phyloP scores from a whole-genome alignment of 2,113 vertebrate genomes.

The Myrmecobius fasciatus region DNA sequence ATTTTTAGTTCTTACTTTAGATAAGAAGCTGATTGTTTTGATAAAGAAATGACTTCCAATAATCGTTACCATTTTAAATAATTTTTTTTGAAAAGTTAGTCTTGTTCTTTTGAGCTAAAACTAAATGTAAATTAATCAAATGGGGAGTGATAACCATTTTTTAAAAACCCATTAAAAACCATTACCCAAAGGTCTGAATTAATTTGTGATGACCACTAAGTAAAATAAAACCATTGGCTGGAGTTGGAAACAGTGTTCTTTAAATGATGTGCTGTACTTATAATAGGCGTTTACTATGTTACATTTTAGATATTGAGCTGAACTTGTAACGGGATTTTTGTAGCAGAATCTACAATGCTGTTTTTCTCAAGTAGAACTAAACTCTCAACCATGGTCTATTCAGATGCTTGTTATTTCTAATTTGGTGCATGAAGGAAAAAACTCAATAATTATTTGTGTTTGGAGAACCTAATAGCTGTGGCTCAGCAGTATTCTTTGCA shows the following conservation, averaged over 20 bases:
- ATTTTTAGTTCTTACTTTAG: background rate
- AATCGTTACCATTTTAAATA: background rate
- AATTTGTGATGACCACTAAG: background rate
- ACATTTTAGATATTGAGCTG: background rate
- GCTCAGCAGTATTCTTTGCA: background rate
- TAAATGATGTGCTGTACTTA: background rate
- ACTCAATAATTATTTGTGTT: background rate
- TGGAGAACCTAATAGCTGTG: background rate
- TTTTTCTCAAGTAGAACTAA: background rate
- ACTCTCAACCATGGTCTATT: background rate
- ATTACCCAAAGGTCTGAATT: background rate
- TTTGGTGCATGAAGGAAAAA: background rate
- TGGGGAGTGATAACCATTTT: background rate
- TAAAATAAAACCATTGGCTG: background rate
- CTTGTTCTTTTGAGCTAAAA: background rate
- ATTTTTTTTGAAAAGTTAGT: background rate
- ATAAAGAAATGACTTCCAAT: background rate
- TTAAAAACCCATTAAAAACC: background rate
- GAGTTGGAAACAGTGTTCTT: background rate
- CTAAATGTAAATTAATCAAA: background rate
- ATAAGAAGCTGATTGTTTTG: background rate
- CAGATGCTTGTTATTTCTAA: background rate
- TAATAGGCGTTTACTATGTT: too few relatives aligned
- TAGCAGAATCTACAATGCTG: background rate
- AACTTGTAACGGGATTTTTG: background rate